Evolutionary conservation across 2,888 invertebrate genomes (phyloP).

Genomic region (Drosophila meridionalis): DNA sequence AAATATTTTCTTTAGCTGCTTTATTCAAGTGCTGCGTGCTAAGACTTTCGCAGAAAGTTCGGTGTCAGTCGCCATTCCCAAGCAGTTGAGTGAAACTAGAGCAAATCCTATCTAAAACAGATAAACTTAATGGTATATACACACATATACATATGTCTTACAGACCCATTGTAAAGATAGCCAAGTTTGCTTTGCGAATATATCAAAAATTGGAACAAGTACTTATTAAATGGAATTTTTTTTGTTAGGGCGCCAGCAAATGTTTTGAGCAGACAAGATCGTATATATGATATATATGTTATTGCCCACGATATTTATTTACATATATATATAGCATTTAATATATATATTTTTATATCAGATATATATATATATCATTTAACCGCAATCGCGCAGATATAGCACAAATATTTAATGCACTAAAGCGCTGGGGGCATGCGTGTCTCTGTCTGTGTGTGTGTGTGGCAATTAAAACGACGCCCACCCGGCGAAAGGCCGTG

Average conservation of each 20-base stretch:
- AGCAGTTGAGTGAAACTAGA: conserved; percentile 16
- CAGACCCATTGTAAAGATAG: conserved; percentile 17
- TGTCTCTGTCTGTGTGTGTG: conserved; percentile 10
- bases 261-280: conserved; percentile 21
- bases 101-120: conserved; percentile 34
- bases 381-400: conserved; percentile 46
- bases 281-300: conserved; percentile 50
- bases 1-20: conserved; percentile 1
- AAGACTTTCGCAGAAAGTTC: background rate
- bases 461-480: conserved; percentile 63
- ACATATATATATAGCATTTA: conserved; percentile 45
- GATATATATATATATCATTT: conserved; percentile 57
- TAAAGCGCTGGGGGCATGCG: conserved; percentile 21
- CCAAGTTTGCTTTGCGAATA: background rate
- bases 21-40: background rate
- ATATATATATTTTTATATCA: conserved; percentile 39
- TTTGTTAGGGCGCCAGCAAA: conserved; percentile 20
- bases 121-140: conserved; percentile 8
- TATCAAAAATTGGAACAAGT: conserved; percentile 4
- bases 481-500: conserved; percentile 50
- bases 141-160: background rate
- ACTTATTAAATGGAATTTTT: conserved; percentile 18
- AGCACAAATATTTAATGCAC: conserved; percentile 62
- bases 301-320: conserved; percentile 25
- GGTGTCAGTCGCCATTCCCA: background rate